Evolutionary conservation across 2,113 vertebrate species (phyloP).

Genomic region (Mungos mungo): DNA sequence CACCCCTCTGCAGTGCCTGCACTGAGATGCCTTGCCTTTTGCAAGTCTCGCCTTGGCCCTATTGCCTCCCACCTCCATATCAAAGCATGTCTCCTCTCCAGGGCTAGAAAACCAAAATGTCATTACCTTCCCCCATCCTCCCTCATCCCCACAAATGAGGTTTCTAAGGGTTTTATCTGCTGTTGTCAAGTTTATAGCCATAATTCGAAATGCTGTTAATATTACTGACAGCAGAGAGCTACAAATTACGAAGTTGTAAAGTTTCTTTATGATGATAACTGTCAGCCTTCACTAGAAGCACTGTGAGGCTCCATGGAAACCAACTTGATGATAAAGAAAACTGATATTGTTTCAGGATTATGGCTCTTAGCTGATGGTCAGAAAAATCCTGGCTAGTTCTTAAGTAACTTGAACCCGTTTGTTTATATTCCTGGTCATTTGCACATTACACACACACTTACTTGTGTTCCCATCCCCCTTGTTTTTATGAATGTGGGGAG

Average conservation of each 20-base stretch:
- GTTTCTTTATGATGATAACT: slow-evolving; percentile 87
- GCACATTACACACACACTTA: not conserved
- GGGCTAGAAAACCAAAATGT: slow-evolving; percentile 63
- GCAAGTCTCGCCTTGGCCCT: not conserved
- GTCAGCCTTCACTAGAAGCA: slow-evolving; percentile 83
- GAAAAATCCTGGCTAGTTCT: slow-evolving; percentile 64
- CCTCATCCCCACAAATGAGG: slow-evolving; percentile 62
- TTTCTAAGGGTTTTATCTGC: slow-evolving; percentile 71
- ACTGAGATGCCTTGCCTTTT: not conserved
- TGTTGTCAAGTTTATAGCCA: slow-evolving; percentile 84
- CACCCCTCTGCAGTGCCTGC: accelerated
- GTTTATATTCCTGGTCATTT: not conserved
- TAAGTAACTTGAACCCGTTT: not conserved
- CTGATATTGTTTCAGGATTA: slow-evolving; percentile 81
- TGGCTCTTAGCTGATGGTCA: slow-evolving; percentile 76
- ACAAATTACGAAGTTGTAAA: slow-evolving; percentile 89
- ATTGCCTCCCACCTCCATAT: not conserved
- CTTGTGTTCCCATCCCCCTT: not conserved
- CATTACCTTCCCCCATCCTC: slow-evolving; percentile 4
- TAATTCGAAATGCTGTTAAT: slow-evolving; percentile 86
- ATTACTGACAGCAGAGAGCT: slow-evolving; percentile 88
- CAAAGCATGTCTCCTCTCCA: not conserved
- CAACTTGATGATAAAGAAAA: slow-evolving; percentile 82
- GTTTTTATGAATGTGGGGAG: not conserved
- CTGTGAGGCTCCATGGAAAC: slow-evolving; percentile 86